Conservation (phyloP, 2,113 vertebrate species). For the Nycticebus coucang region DNA sequence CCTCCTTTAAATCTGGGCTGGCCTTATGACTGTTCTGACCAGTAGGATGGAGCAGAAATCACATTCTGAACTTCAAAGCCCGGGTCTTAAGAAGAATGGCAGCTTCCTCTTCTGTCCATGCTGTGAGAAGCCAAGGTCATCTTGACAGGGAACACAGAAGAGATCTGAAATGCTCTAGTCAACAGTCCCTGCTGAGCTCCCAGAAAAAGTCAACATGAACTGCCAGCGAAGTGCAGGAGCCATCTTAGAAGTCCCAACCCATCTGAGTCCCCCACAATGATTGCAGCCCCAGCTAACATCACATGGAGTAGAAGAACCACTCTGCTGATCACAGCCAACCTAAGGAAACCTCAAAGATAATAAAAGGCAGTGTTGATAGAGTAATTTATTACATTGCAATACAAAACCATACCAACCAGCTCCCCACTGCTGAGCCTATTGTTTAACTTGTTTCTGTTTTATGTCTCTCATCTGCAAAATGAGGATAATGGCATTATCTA, state of each 20-base stretch:
- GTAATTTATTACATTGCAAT: not conserved
- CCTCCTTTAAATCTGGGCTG: not conserved
- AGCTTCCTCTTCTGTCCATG: not conserved
- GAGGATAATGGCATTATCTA: not conserved
- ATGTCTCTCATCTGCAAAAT: conserved; percentile 43
- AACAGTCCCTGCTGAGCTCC: not conserved
- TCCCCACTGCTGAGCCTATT: not conserved
- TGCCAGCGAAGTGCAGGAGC: not conserved
- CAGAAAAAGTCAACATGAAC: not conserved
- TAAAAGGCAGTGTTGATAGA: not conserved
- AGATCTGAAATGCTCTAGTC: not conserved
- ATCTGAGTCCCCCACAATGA: not conserved
- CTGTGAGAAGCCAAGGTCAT: not conserved
- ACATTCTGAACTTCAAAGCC: not conserved
- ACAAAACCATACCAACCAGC: not conserved
- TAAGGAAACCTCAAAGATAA: not conserved
- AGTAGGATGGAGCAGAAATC: not conserved
- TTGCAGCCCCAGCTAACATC: not conserved
- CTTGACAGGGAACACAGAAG: not conserved
- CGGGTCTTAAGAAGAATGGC: not conserved
- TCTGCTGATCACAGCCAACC: not conserved
- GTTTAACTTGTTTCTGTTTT: not conserved
- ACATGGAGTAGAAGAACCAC: not conserved
- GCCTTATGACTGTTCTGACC: not conserved
- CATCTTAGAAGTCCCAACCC: not conserved